Evolutionary conservation across 2,888 invertebrate species (phyloP).

Genomic region (Crossocerus cetratus): DNA sequence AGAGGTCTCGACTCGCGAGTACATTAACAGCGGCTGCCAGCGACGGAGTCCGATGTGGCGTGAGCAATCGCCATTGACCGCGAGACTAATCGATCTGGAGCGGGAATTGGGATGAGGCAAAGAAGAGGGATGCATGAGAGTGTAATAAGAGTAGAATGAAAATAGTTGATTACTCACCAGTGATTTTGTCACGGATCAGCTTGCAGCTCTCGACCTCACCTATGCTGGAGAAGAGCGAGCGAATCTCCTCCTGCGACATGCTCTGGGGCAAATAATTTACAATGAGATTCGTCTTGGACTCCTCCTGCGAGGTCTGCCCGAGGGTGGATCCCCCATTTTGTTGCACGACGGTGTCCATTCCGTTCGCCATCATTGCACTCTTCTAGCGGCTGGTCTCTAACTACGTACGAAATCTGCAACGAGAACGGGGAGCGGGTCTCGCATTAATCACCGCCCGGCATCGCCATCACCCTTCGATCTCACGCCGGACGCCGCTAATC

Average conservation of each 20-base stretch:
- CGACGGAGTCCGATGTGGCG: too few species aligned
- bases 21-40: too few species aligned
- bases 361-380: conserved; percentile 88
- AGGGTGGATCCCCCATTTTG: conserved; percentile 87
- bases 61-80: too few species aligned
- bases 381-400: conserved; percentile 69
- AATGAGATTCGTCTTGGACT: conserved; percentile 98
- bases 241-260: conserved; percentile 99
- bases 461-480: too few species aligned
- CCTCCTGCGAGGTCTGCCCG: conserved; percentile 84
- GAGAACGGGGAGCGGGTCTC: not conserved
- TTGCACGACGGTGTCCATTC: conserved; percentile 88
- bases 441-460: too few species aligned
- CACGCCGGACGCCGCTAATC: too few species aligned
- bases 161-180: conserved; percentile 81
- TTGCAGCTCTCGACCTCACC: conserved; percentile 99
- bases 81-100: too few species aligned
- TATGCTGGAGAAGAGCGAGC: conserved; percentile 97
- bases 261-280: conserved; percentile 99
- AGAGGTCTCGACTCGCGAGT: too few species aligned
- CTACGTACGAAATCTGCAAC: conserved; percentile 75
- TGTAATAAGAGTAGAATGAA: too few species aligned
- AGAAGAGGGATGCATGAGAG: too few species aligned
- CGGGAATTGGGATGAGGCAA: too few species aligned
- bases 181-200: conserved; percentile 98